Evolutionary conservation across 2,797 vertebrate species (phyloP), one percentile per base, ranked within the genome.

Genomic region (Scyliorhinus canicula): DNA sequence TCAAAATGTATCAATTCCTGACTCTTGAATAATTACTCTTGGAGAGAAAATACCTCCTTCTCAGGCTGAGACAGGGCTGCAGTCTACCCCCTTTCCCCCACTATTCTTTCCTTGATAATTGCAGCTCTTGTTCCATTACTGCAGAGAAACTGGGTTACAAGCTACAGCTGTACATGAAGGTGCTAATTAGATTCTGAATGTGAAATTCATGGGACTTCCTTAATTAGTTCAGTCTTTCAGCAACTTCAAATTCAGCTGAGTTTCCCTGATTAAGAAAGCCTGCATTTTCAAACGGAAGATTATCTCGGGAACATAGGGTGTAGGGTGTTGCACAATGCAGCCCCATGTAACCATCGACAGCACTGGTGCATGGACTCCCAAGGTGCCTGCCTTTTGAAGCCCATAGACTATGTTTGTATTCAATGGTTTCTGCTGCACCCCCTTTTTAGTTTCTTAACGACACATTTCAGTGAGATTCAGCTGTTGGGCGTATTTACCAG

Each of bases 141-240:
- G 19, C 88, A 63, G 88, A 63, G 57, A 90, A 90, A 91, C 88
- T 24, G 55, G 88, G 57, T 91, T 91, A 65, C 88, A 65, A 63
- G 88, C 52, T 40, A 44, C 60, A 60, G 55, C n/a, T 63, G 86
- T 21, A 90, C 57, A 40, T 40, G 60, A 90, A 90, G 16, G 16
- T 57, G 19, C 86, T 90, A 60, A 90, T 63, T 91, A 21, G 35
- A 91, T 63, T 91, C 88, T 91, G 19, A 91, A 63, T 40, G 40
- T 63, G 88, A 63, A 91, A 63, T 91, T 91, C 88, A 91, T 91
- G 88, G n/a, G 8, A 63, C 57, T 91, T 91, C 88, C 88, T 91
- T 63, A 91, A 91, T 91, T 57, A 40, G 57, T 91, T 44, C 21
- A 24, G 21, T 63, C 35, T 91, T 47, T 82, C 79, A 82, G 40